Evolutionary conservation across 2,113 vertebrate species (phyloP), one percentile per base, ranked within the genome.

Genomic region (Sylvicapra grimmia): DNA sequence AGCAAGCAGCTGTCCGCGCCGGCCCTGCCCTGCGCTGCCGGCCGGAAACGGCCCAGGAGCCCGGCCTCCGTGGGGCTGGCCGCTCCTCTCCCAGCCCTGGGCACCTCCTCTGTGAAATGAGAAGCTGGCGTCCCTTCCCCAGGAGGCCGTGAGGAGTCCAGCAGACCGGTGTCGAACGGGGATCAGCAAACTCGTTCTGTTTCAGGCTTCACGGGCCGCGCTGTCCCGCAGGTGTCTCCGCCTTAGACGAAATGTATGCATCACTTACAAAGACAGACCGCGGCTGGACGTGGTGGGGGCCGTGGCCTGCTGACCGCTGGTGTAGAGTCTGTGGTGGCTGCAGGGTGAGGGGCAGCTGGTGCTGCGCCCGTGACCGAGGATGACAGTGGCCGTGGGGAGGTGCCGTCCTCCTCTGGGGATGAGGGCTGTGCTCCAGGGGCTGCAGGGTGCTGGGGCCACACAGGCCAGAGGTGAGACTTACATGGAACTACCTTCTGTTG

Each of bases 171-270:
- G 3, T 16, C n/a, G 27, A 16, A 8, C 2, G 1, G 61, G 4
- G 25, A 3, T 23, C 31, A 4, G 25, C 12, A 49, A 12, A 31
- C 8, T 14, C 16, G 29, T 27, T 75, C 54, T 40, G 5, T 9
- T 23, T 68, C 31, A 51, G 19, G 87, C 36, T 65, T 51, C 4
- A 12, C 1, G 3, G n/a, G 7, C 77, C 31, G 2, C 25, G 27
- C 65, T 13, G 3, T 63, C 75, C 36, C 31, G 40, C 44, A 8
- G 5, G 12, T 14, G 63, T 36, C 68, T 54, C 51, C 12, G 19
- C 44, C 2, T 0, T 10, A 1, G 16, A 13, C 0, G 1, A 29
- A 3, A 65, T 9, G 36, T 7, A 51, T 21, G 15, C 8, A 33
- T 53, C 6, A 12, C 19, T 54, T n/a, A 36, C 14, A 10, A 3